Evolutionary conservation across 2,113 vertebrate species (phyloP).

Genomic region (Lathamus discolor): DNA sequence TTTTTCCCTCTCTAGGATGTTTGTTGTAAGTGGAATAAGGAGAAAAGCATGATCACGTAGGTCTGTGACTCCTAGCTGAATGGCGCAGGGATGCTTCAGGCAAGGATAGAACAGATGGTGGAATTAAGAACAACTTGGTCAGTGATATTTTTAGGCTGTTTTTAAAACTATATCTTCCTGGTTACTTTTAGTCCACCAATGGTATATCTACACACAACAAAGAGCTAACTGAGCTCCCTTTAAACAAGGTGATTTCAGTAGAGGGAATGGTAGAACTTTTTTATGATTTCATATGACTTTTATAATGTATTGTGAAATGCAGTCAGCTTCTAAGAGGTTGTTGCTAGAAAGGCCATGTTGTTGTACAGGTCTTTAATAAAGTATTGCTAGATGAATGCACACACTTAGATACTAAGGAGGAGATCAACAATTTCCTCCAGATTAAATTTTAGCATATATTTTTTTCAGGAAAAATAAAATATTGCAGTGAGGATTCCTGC

Average conservation of each 20-base stretch:
- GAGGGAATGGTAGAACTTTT: neutral
- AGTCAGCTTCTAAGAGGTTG: neutral
- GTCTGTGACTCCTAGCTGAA: neutral
- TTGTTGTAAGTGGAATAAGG: neutral
- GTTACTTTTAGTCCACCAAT: neutral
- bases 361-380: neutral
- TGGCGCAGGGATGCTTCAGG: neutral
- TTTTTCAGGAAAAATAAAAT: neutral
- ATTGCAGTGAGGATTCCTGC: neutral
- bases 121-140: neutral
- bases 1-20: neutral
- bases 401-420: neutral
- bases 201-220: neutral
- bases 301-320: neutral
- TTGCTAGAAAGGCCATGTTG: neutral
- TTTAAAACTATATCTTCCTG: neutral
- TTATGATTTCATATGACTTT: neutral
- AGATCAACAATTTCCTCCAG: neutral
- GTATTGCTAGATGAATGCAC: neutral
- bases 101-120: neutral
- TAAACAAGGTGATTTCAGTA: neutral
- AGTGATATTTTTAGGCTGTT: neutral
- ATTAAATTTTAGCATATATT: neutral
- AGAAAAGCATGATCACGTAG: neutral
- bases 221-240: neutral